Base-by-base conservation (phyloP, 1,140 invertebrate genomes). In the Himalopsyche phryganea region DNA sequence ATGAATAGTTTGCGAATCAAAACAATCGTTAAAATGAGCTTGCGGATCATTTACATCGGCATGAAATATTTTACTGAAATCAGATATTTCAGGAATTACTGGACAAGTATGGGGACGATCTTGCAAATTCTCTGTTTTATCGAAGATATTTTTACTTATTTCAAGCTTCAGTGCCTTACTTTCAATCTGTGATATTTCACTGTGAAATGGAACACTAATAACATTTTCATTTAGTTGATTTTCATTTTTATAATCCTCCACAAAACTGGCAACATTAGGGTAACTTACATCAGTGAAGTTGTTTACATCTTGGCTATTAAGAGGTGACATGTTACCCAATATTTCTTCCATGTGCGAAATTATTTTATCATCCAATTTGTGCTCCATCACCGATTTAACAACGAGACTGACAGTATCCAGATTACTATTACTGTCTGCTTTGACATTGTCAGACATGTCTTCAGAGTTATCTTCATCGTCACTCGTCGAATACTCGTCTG, bases 381-480 rank as follows among this genome's bases (percentile, higher is more conserved):
- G 66, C 46, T 69, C 73, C 33, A 77, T 57, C 19, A 83, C 77
- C 15, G 77, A 79, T 61, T 77, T 74, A 2, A 82, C 75, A 49
- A 82, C 74, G 44, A 76, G 77, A 62, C 78, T 81, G 2, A 81
- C 77, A 33, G 73, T 82, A 64, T 82, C 80, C 28, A 74, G 62
- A 50, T 72, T 68, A 38, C 65, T 66, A 33, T 71, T 69, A 13
- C 66, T 63, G 53, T 71, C 68, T 1, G 66, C 71, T 66, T 69
- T 75, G 13, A 68, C 49, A 52, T 33, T 32, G 32, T 60, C 58
- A 7, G 62, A 64, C 14, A 50, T 47, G 17, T 67, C 67, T 45
- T 79, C 73, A 40, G 68, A 76, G 54, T 78, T 76, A 44, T 80
- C 75, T 44, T 79, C 78, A 41, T 77, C 77, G 13, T 78, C 74